Percentiles rank a stretch among this genome's conserved stretches.
Conservation (phyloP, 2,797 vertebrate species). For the Sus cebifrons region DNA sequence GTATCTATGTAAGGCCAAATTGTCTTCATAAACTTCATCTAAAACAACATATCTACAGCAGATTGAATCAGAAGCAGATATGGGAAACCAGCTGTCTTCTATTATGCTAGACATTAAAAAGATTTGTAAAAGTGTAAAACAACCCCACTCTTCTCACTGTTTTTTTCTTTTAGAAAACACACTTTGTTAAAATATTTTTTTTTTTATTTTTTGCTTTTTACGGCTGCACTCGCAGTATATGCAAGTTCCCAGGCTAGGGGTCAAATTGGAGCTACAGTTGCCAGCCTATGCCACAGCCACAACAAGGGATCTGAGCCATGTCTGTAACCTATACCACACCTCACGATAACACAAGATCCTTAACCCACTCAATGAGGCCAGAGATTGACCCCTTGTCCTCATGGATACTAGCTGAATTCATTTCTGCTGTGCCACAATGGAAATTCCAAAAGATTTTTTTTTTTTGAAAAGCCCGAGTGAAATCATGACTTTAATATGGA, state of each 20-base stretch:
- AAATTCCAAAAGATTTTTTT: no score
- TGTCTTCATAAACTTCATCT: conserved; percentile 68
- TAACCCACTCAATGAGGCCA: no score
- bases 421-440: no score
- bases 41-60: conserved; percentile 53
- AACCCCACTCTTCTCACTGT: not conserved
- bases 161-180: conserved; percentile 52
- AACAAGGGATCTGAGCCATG: no score
- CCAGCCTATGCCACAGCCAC: no score
- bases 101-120: conserved; percentile 55
- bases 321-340: no score
- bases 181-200: conserved; percentile 10
- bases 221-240: no score
- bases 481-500: not conserved
- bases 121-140: conserved; percentile 65
- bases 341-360: no score
- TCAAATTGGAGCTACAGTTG: no score
- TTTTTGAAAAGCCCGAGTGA: not conserved
- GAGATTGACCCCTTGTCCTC: no score
- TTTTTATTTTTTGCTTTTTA: not conserved
- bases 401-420: no score
- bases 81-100: conserved; percentile 58
- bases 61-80: conserved; percentile 34
- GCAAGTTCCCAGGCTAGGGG: no score
- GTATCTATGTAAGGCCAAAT: conserved; percentile 62